Evolutionary conservation across 2,113 vertebrate species (phyloP), one percentile per base, ranked within the genome.

Genomic region (Platichthys stellatus): DNA sequence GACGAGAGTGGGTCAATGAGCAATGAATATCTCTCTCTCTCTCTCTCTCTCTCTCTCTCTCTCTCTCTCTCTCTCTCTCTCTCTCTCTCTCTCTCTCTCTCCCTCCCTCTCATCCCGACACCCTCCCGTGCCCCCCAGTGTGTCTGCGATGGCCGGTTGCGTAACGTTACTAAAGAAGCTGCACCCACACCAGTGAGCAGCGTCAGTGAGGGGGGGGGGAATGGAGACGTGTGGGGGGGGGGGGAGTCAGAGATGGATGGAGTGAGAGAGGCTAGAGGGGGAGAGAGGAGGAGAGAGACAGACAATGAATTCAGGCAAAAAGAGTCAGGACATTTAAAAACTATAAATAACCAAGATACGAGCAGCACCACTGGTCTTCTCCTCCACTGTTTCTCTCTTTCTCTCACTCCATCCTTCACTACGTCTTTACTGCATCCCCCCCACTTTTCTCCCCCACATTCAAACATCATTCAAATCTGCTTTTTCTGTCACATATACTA

Each of bases 261-360:
- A 63, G 61, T 26, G 70, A 24, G 60, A 51, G 66, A 24, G 63
- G 76, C 70, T 67, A 12, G 72, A 77, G 83, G 57, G 75, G 69
- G 45, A 57, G 54, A 71, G 76, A 23, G 23, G 53, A 43, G 63
- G 75, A 51, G 45, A 72, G 73, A 80, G 74, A 80, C 60, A 76
- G 84, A 87, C 84, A 87, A 87, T 84, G 85, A 89, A 82, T 87
- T 23, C 81, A 87, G 85, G 87, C 83, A 62, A 62, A 62, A 90
- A 80, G 66, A 88, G 86, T 64, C 72, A 59, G 77, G 69, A 85
- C 82, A 80, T 87, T 84, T 86, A 45, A 81, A 81, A 86, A 23
- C 86, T 89, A 90, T 89, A 87, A 90, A 89, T 90, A 90, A 86
- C 89, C 51, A 51, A 74, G 71, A 86, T 72, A 86, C 82, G 72